These are phyloP conservation scores for Drosophila ambigua DNA, from an alignment of 1,140 invertebrate species.

Conservation along the genomic window DNA sequence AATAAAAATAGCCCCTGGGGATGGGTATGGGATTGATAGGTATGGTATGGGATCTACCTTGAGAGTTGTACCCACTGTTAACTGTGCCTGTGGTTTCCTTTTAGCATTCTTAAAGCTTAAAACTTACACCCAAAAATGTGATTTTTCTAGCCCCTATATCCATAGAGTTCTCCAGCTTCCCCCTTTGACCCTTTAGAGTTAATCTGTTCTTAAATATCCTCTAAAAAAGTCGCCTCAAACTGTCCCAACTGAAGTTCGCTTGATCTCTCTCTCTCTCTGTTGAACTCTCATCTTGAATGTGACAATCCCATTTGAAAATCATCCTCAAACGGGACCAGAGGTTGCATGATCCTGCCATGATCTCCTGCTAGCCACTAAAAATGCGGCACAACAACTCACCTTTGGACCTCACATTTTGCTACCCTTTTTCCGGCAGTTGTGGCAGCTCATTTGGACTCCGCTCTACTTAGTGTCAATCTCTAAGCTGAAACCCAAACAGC, in stretches of 20 bases:
- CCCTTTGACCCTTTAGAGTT: too few species aligned
- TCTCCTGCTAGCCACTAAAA: neutral
- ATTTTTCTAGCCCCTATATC: too few species aligned
- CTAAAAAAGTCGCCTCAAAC: neutral
- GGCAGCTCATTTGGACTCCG: constrained; percentile 17
- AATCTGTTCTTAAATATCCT: too few species aligned
- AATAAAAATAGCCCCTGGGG: too few species aligned
- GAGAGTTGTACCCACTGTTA: too few species aligned
- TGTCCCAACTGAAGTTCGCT: neutral
- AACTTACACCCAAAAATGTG: too few species aligned
- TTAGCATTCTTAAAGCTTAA: too few species aligned
- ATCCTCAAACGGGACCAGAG: constrained; percentile 1
- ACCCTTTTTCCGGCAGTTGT: neutral
- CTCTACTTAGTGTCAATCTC: constrained; percentile 21
- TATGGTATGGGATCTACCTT: too few species aligned
- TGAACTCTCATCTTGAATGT: constrained; percentile 8
- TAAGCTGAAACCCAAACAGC: too few species aligned
- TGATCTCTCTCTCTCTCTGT: constrained; percentile 18
- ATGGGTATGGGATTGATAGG: too few species aligned
- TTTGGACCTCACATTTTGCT: constrained; percentile 9
- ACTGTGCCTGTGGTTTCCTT: too few species aligned
- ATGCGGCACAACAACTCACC: neutral
- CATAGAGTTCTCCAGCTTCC: too few species aligned
- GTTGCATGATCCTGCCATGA: constrained; percentile 7
- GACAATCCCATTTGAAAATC: constrained; percentile 30